Conservation (phyloP, 2,113 vertebrate genomes). For the Macquaria ambigua region DNA sequence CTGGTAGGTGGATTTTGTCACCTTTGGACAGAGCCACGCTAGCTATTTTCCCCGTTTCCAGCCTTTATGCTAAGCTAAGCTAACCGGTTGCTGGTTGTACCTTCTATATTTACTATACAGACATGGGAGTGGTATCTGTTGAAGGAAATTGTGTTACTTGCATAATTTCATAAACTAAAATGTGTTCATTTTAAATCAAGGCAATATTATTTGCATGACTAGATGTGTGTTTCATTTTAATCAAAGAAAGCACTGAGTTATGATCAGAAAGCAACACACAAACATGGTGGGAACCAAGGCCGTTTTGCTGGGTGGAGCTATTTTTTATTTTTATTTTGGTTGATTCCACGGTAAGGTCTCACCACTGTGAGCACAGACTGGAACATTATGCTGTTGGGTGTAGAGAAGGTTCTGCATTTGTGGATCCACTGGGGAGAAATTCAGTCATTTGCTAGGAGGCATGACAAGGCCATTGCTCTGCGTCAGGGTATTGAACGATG, state of each 20-base stretch:
- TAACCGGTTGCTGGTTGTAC: not conserved
- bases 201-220: no score
- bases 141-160: no score
- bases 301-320: no score
- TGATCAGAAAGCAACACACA: no score
- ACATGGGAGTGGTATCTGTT: not conserved
- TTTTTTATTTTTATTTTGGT: not conserved
- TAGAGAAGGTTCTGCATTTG: slow-evolving; percentile 46
- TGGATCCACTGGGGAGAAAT: slow-evolving; percentile 55
- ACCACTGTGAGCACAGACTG: slow-evolving; percentile 31
- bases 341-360: not conserved
- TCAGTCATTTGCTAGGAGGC: slow-evolving; percentile 67
- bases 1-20: not conserved
- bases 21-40: not conserved
- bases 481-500: slow-evolving; percentile 71
- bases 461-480: slow-evolving; percentile 74
- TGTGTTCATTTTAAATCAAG: no score
- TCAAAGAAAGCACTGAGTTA: no score
- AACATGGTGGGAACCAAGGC: no score
- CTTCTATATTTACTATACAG: not conserved
- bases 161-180: no score
- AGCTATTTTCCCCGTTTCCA: not conserved
- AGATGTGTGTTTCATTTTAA: no score
- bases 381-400: slow-evolving; percentile 19
- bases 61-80: not conserved